phyloP scores from a whole-genome alignment of 1,140 invertebrate genomes.

The Steinernema khuongi region DNA sequence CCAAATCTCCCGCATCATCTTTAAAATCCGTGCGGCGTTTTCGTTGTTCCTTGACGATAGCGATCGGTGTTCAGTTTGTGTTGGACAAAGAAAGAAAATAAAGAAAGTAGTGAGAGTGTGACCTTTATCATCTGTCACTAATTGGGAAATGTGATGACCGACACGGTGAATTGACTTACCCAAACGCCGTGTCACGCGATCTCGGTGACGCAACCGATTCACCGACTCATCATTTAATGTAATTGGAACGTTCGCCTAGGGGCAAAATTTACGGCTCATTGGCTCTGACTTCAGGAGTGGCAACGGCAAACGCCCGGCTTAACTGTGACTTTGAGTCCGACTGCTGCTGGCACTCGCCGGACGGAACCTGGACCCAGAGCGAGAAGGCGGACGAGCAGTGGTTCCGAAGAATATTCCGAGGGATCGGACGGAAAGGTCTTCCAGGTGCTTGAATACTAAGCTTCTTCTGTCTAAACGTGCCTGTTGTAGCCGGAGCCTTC shows the following conservation, averaged over 20 bases:
- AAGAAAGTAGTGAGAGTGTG: conserved; percentile 13
- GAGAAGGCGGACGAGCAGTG: background rate
- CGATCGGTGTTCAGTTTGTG: background rate
- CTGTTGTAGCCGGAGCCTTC: background rate
- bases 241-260: background rate
- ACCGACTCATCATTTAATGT: background rate
- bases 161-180: background rate
- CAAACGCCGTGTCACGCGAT: background rate
- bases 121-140: background rate
- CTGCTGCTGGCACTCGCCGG: background rate
- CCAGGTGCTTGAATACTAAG: background rate
- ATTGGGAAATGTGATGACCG: background rate
- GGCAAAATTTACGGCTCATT: background rate
- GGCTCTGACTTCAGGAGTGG: background rate
- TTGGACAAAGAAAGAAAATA: background rate
- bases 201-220: background rate
- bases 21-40: too few species aligned
- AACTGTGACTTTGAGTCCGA: background rate
- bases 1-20: too few species aligned
- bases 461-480: background rate
- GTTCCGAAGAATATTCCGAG: background rate
- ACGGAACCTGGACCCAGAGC: background rate
- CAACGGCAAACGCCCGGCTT: background rate
- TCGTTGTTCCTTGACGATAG: too few species aligned
- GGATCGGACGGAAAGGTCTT: background rate